phyloP scores from a whole-genome alignment of 2,888 invertebrate species.

The Ormyrus thymus region DNA sequence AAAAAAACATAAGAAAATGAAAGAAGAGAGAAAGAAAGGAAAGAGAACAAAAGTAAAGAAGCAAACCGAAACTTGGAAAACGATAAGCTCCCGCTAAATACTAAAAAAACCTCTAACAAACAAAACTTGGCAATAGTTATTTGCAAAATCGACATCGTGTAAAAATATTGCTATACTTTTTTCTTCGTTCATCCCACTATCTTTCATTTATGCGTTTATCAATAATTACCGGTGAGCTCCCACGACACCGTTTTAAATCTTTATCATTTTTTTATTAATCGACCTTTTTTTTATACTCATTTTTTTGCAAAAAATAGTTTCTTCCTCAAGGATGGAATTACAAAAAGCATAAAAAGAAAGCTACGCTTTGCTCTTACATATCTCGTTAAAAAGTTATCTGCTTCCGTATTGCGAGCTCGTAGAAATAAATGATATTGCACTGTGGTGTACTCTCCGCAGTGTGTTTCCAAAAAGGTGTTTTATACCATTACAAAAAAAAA shows the following conservation, averaged over 20 bases:
- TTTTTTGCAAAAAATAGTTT: constrained; percentile 56
- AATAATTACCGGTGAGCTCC: constrained; percentile 42
- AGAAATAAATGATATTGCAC: constrained; percentile 67
- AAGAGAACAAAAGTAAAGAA: constrained; percentile 53
- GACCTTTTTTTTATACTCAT: constrained; percentile 38
- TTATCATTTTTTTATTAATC: constrained; percentile 26
- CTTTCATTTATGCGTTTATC: constrained; percentile 40
- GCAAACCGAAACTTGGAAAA: constrained; percentile 56
- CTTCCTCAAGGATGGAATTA: constrained; percentile 46
- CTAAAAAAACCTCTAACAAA: constrained; percentile 56
- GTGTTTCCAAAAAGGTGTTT: constrained; percentile 39
- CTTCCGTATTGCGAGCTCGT: constrained; percentile 52
- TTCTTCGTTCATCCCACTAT: constrained; percentile 55
- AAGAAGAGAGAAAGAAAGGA: constrained; percentile 55
- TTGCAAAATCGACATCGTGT: constrained; percentile 67
- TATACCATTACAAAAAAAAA: constrained; percentile 13
- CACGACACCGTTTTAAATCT: constrained; percentile 40
- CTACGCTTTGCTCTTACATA: constrained; percentile 48
- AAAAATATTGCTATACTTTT: constrained; percentile 69
- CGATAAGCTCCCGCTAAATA: constrained; percentile 55
- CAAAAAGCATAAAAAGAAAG: constrained; percentile 40
- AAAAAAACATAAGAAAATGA: constrained; percentile 54
- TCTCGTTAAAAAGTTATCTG: constrained; percentile 45
- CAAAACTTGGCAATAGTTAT: constrained; percentile 61
- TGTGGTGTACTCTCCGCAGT: constrained; percentile 66